Evolutionary conservation across 1,140 invertebrate species (phyloP), one percentile per base, ranked within the genome.

Genomic region (Ganaspis sp.): DNA sequence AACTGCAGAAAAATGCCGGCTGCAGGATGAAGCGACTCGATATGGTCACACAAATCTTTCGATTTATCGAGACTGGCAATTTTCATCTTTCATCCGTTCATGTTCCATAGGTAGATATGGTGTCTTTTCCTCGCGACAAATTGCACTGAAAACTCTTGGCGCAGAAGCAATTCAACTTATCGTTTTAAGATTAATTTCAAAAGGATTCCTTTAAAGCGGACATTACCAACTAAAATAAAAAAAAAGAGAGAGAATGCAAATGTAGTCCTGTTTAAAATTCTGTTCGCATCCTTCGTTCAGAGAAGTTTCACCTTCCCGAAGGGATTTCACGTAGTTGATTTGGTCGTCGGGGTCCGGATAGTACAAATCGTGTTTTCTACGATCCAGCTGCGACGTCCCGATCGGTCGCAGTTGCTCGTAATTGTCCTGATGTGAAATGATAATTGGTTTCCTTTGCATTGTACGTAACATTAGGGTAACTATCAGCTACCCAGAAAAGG

Each of bases 391-490:
- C 12, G n/a, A 9, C 64, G 69, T 69, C 38, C 45, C 17, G 54
- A 74, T 74, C 77, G 72, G 54, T 64, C 58, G 58, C 42, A 75
- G 70, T 73, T 58, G 74, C 45, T 58, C 29, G 70, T 79, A 79
- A 75, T 73, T 75, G 70, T 54, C 37, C 37, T 69, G 58, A 49
- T 76, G 19, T 37, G 34, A 54, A 75, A 42, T 69, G 58, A 76
- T 81, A 79, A 84, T 84, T 80, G 79, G 70, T 83, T 84, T 83
- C 81, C 81, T 83, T 81, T 81, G 76, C 76, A 77, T 82, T 77
- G 75, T 76, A 69, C 75, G 77, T 76, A 82, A 83, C 77, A 70
- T 72, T 70, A 76, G 70, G 53, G 42, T 64, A 76, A 78, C 49
- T 76, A 73, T 42, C 70, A n/a, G n/a, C n/a, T 70, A 70, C 81